A percentile compares a stretch with the other conserved stretches of the same genome.
These are phyloP conservation scores for Cuculus canorus DNA, from an alignment of 2,797 vertebrate genomes.

Conservation along the genomic window DNA sequence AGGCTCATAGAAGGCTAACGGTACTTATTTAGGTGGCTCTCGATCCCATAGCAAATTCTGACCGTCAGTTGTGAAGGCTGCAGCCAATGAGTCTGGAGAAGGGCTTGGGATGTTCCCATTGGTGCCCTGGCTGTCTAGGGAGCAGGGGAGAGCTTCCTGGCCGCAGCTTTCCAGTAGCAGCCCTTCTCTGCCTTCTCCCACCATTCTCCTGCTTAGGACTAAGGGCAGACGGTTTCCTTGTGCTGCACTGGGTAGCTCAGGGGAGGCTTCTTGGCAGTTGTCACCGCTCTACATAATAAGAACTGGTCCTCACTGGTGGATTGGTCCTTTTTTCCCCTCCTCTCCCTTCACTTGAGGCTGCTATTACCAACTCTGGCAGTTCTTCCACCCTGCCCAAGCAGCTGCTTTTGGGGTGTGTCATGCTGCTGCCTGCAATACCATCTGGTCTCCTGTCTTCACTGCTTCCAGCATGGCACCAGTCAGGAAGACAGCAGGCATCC, in stretches of 20 bases:
- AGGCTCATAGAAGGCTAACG: background rate
- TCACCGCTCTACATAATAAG: background rate
- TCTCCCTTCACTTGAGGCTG: background rate
- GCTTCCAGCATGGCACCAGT: background rate
- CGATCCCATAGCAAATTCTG: background rate
- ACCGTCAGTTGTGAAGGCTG: background rate
- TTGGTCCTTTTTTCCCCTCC: background rate
- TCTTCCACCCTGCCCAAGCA: background rate
- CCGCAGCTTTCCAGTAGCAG: rapidly evolving
- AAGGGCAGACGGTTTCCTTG: rapidly evolving
- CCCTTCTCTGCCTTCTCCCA: background rate
- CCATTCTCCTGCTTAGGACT: background rate
- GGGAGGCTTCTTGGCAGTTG: background rate
- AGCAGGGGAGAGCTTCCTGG: background rate
- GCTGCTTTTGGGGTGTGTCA: background rate
- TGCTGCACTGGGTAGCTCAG: background rate
- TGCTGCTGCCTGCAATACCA: background rate
- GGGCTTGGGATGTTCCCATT: rapidly evolving
- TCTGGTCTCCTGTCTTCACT: background rate
- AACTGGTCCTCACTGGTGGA: background rate
- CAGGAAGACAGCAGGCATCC: background rate
- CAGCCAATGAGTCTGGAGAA: background rate
- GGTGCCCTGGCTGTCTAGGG: background rate
- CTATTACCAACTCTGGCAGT: background rate
- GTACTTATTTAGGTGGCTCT: background rate